Evolutionary conservation across 2,888 invertebrate genomes (phyloP).

Genomic region (Chrysomela aeneicollis): DNA sequence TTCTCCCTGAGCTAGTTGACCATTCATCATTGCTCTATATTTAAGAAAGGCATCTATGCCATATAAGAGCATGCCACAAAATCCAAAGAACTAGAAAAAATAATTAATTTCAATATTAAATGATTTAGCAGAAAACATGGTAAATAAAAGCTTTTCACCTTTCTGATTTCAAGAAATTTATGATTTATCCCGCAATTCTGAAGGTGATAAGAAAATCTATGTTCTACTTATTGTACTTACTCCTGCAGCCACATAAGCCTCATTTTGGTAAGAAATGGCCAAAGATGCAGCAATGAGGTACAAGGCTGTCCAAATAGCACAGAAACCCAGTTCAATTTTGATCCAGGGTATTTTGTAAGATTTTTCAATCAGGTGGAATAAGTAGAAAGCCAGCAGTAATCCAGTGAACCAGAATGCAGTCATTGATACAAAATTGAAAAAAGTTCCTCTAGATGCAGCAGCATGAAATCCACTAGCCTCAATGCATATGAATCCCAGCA

Average conservation of each 20-base stretch:
- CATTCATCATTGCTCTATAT: slow-evolving; percentile 71
- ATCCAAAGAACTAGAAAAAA: slow-evolving; percentile 83
- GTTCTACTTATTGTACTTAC: slow-evolving; percentile 74
- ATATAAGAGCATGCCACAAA: slow-evolving; percentile 80
- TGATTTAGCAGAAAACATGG: too few relatives aligned
- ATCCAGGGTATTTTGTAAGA: slow-evolving; percentile 88
- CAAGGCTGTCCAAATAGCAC: slow-evolving; percentile 75
- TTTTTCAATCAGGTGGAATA: slow-evolving; percentile 88
- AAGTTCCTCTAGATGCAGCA: slow-evolving; percentile 69
- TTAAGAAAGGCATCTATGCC: slow-evolving; percentile 83
- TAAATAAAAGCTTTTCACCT: too few relatives aligned
- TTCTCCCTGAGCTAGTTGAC: slow-evolving; percentile 78
- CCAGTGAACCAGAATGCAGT: slow-evolving; percentile 87
- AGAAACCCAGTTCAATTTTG: slow-evolving; percentile 80
- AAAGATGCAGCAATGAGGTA: slow-evolving; percentile 80
- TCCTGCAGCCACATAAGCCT: slow-evolving; percentile 74
- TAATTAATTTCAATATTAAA: too few relatives aligned
- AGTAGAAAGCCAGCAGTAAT: slow-evolving; percentile 78
- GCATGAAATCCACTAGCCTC: slow-evolving; percentile 61
- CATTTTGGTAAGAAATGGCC: slow-evolving; percentile 68
- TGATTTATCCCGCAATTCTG: too few relatives aligned
- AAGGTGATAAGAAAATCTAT: too few relatives aligned
- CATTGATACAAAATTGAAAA: slow-evolving; percentile 83
- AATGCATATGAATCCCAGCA: slow-evolving; percentile 84
- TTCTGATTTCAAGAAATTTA: too few relatives aligned